Conservation (phyloP, 2,888 invertebrate species). For the Patella ulyssiponensis region DNA sequence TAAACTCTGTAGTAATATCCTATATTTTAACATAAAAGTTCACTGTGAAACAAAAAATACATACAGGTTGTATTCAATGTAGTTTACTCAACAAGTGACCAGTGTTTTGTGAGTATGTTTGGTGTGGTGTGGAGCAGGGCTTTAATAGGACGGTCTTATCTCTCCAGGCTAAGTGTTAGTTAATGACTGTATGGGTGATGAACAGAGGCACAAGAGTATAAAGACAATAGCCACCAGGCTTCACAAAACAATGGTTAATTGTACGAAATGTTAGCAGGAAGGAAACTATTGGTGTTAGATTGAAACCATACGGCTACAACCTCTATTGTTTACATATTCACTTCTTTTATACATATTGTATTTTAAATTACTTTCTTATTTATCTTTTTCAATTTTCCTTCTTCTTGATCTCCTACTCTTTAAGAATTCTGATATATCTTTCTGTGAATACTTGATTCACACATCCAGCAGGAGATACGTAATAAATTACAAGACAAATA, state of each 20-base stretch:
- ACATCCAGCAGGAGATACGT: too few species aligned
- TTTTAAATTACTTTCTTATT: too few species aligned
- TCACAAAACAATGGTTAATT: slow-evolving; percentile 26
- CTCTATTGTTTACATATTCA: neutral
- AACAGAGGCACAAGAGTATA: slow-evolving; percentile 8
- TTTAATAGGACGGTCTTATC: neutral
- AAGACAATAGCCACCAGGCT: slow-evolving; percentile 25
- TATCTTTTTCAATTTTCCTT: too few species aligned
- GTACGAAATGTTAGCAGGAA: slow-evolving; percentile 19
- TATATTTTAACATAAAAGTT: too few species aligned
- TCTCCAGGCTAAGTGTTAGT: slow-evolving; percentile 11
- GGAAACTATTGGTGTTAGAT: slow-evolving; percentile 22
- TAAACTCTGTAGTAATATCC: too few species aligned
- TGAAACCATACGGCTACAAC: slow-evolving; percentile 18
- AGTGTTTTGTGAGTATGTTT: neutral
- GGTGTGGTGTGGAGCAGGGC: neutral
- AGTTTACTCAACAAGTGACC: neutral
- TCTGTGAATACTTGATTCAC: too few species aligned
- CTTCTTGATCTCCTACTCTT: too few species aligned
- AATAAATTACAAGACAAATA: too few species aligned
- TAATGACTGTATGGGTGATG: slow-evolving; percentile 8
- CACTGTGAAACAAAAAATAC: too few species aligned
- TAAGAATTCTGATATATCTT: too few species aligned
- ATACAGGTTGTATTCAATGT: too few species aligned
- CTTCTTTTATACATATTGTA: neutral